Evolutionary conservation across 2,797 vertebrate species (phyloP).

Genomic region (Capromys pilorides): DNA sequence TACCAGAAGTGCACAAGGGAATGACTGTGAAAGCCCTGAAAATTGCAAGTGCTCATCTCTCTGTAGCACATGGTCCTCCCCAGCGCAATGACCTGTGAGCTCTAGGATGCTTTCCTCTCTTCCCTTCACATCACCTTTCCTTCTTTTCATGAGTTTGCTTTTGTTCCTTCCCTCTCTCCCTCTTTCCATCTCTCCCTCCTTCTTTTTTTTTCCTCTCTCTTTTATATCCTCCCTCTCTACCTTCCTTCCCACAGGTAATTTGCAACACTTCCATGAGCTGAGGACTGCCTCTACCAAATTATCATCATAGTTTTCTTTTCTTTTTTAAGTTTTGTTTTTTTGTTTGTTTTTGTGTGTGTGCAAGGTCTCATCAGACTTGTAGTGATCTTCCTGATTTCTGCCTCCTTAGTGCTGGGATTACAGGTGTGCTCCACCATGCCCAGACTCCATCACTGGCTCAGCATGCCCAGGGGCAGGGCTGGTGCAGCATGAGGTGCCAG

Average conservation of each 20-base stretch:
- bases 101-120: rapidly evolving
- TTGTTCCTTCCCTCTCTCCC: rapidly evolving
- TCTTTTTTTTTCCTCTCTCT: background rate
- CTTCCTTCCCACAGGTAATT: background rate
- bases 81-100: background rate
- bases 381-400: too few relatives aligned
- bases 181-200: rapidly evolving
- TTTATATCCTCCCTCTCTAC: rapidly evolving
- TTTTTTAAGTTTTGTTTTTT: too few relatives aligned
- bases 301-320: constrained; percentile 22
- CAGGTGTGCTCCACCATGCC: too few relatives aligned
- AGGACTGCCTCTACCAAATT: background rate
- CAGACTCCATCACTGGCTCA: too few relatives aligned
- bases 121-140: background rate
- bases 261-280: background rate
- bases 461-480: too few relatives aligned
- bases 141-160: too few relatives aligned
- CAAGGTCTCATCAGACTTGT: too few relatives aligned
- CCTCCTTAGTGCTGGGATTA: too few relatives aligned
- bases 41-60: background rate
- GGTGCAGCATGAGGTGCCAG: too few relatives aligned
- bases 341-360: too few relatives aligned
- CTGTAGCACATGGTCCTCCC: background rate
- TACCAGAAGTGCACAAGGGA: background rate
- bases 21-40: constrained; percentile 24